Conservation (phyloP, 2,888 invertebrate species). For the Automeris io region DNA sequence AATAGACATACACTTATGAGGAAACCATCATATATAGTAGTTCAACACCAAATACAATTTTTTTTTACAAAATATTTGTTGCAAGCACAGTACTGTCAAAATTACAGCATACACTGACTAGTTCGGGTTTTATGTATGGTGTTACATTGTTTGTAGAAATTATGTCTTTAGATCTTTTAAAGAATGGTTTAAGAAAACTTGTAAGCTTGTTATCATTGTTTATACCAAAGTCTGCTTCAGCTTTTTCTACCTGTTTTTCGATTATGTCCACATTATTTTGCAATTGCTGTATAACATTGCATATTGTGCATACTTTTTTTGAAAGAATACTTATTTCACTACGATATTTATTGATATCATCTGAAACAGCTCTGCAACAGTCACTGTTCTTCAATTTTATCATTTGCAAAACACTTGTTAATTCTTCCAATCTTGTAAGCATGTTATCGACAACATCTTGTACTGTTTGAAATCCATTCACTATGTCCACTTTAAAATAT, state of each 20-base stretch:
- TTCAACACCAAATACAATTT: not conserved
- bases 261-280: constrained; percentile 69
- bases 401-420: constrained; percentile 78
- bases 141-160: constrained; percentile 12
- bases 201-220: constrained; percentile 76
- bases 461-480: constrained; percentile 75
- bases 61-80: not conserved
- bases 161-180: constrained; percentile 50
- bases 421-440: constrained; percentile 80
- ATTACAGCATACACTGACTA: constrained; percentile 47
- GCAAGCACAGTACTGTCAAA: constrained; percentile 32
- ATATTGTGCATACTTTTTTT: constrained; percentile 73
- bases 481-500: constrained; percentile 72
- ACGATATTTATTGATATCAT: constrained; percentile 71
- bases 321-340: constrained; percentile 71
- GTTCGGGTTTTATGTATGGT: constrained; percentile 23
- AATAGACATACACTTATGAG: no score
- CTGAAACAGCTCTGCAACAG: constrained; percentile 60
- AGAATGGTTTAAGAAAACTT: constrained; percentile 78
- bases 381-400: constrained; percentile 68
- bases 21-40: no score
- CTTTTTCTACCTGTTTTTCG: constrained; percentile 77
- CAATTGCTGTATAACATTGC: constrained; percentile 70
- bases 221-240: constrained; percentile 77
- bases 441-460: constrained; percentile 81